phyloP scores from a whole-genome alignment of 1,140 invertebrate species.

The Trichonephila clavipes region DNA sequence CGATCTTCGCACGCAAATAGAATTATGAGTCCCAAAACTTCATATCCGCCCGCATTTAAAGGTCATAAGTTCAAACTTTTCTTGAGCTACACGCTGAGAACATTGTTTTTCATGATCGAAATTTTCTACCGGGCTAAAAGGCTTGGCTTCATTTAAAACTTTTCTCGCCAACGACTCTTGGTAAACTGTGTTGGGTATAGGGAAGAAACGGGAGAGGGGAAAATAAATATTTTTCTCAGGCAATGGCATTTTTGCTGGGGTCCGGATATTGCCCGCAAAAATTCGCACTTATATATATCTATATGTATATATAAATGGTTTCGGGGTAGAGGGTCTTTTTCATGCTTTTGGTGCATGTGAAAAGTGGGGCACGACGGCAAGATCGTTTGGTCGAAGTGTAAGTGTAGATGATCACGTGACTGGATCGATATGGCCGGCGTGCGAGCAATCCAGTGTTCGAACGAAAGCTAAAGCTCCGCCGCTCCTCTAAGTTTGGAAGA shows the following conservation, averaged over 20 bases:
- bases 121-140: not conserved
- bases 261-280: constrained; percentile 57
- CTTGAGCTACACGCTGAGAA: not conserved
- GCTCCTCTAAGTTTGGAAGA: not conserved
- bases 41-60: constrained; percentile 45
- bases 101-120: constrained; percentile 53
- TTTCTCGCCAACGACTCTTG: not conserved
- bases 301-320: constrained; percentile 25
- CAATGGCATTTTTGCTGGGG: not conserved
- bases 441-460: constrained; percentile 57
- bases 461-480: not conserved
- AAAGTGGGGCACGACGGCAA: constrained; percentile 69
- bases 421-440: constrained; percentile 60
- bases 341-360: constrained; percentile 1
- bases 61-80: constrained; percentile 73
- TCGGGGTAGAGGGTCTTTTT: constrained; percentile 28
- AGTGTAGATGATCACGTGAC: constrained; percentile 75
- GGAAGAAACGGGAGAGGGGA: not conserved
- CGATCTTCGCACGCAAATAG: not conserved
- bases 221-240: not conserved
- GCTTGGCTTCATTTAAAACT: not conserved
- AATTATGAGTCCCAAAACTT: not conserved
- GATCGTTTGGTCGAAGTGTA: constrained; percentile 71
- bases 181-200: not conserved
- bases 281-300: constrained; percentile 40